phyloP scores from a whole-genome alignment of 1,140 invertebrate species.

The Drosophila ercepeae region DNA sequence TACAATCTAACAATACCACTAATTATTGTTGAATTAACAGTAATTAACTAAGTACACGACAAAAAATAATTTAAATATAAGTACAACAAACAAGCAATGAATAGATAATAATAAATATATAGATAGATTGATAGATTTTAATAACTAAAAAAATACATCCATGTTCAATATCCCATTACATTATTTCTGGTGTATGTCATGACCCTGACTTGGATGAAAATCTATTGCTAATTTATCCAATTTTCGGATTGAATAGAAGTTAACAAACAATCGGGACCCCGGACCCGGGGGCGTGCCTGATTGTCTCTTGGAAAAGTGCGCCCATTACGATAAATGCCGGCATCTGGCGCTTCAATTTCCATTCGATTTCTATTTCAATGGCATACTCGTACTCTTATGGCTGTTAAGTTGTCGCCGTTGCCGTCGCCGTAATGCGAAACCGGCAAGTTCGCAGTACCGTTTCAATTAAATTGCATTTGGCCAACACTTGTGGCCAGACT shows the following conservation, averaged over 20 bases:
- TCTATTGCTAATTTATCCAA: neutral
- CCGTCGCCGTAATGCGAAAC: conserved; percentile 55
- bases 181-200: neutral
- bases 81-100: neutral
- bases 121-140: neutral
- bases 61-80: neutral
- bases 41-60: neutral
- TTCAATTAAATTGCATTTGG: conserved; percentile 73
- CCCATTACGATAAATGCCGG: conserved; percentile 16
- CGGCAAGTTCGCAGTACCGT: conserved; percentile 29
- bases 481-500: conserved; percentile 49
- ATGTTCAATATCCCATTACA: neutral
- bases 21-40: conserved; percentile 12
- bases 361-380: conserved; percentile 25
- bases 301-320: conserved; percentile 11
- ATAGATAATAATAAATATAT: neutral
- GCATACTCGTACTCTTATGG: no score
- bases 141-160: no score
- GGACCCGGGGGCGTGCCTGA: conserved; percentile 34
- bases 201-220: neutral
- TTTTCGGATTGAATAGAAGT: conserved; percentile 2
- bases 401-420: conserved; percentile 31
- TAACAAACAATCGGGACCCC: conserved; percentile 12
- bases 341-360: conserved; percentile 22
- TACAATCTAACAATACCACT: neutral